These are phyloP conservation scores for Aurelia sp. DNA, from an alignment of 30 jellyfish, hydroid and myxozoan species.

Conservation along the genomic window DNA sequence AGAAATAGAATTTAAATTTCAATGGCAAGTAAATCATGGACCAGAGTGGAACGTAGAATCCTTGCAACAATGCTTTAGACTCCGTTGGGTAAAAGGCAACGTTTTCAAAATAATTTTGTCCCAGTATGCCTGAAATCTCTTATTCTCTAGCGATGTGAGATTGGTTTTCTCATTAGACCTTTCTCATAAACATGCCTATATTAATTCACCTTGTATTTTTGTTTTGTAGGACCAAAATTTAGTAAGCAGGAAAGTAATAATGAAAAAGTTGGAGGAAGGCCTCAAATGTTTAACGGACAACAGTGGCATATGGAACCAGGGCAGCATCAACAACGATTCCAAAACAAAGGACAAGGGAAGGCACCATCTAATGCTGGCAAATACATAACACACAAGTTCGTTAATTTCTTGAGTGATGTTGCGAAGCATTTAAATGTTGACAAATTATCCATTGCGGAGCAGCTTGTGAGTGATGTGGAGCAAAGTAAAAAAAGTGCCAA, in stretches of 20 bases:
- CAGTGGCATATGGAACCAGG: constrained; percentile 66
- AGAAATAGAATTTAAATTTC: no score
- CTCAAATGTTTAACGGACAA: constrained; percentile 58
- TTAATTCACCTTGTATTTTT: no score
- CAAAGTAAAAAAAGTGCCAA: constrained; percentile 33
- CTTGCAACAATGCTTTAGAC: no score
- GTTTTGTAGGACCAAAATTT: constrained; percentile 13
- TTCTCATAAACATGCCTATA: no score
- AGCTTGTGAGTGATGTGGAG: constrained; percentile 71
- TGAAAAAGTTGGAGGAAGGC: constrained; percentile 3
- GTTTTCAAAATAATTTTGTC: no score
- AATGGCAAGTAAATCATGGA: no score
- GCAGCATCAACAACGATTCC: neutral
- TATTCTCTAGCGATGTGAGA: no score
- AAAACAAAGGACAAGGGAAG: neutral
- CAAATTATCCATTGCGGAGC: constrained; percentile 75
- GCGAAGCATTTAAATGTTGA: constrained; percentile 73
- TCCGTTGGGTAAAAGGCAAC: no score
- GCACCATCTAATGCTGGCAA: constrained; percentile 22
- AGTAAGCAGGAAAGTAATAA: constrained; percentile 47
- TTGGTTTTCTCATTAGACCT: no score
- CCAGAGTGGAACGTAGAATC: no score
- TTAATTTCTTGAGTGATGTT: constrained; percentile 67
- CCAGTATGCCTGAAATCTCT: no score
- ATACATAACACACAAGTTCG: constrained; percentile 62